Evolutionary conservation across 2,797 vertebrate genomes (phyloP).

Genomic region (Gymnopithys bicolor): DNA sequence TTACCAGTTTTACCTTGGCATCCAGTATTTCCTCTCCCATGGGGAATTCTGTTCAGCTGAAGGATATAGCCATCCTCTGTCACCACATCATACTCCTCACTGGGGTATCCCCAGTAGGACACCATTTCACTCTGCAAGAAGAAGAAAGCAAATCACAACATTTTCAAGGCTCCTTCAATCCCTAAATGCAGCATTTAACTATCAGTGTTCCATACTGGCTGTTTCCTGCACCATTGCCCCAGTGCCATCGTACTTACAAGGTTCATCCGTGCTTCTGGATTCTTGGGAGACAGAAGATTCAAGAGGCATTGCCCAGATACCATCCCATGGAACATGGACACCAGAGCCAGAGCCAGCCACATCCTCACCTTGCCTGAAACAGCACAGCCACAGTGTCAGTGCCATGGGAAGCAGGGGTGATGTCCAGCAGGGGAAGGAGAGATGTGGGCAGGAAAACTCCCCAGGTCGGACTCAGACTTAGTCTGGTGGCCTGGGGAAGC

Average conservation of each 20-base stretch:
- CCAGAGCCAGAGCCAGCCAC: neutral
- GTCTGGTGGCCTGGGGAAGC: neutral
- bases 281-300: neutral
- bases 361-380: neutral
- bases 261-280: neutral
- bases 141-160: fast-evolving
- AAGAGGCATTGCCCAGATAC: neutral
- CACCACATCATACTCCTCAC: neutral
- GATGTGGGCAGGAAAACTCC: neutral
- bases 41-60: neutral
- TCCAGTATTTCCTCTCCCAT: neutral
- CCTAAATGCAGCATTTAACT: no score
- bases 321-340: fast-evolving
- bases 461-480: neutral
- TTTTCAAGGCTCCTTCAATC: neutral
- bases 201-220: neutral
- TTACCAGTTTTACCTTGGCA: neutral
- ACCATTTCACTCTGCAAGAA: neutral
- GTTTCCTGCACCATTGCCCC: neutral
- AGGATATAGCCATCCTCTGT: slow-evolving; percentile 32
- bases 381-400: neutral
- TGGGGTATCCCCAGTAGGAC: slow-evolving; percentile 9
- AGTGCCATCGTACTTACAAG: neutral
- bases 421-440: neutral
- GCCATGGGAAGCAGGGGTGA: neutral